phyloP scores from a whole-genome alignment of 2,888 invertebrate genomes.

The Smittia aterrima region DNA sequence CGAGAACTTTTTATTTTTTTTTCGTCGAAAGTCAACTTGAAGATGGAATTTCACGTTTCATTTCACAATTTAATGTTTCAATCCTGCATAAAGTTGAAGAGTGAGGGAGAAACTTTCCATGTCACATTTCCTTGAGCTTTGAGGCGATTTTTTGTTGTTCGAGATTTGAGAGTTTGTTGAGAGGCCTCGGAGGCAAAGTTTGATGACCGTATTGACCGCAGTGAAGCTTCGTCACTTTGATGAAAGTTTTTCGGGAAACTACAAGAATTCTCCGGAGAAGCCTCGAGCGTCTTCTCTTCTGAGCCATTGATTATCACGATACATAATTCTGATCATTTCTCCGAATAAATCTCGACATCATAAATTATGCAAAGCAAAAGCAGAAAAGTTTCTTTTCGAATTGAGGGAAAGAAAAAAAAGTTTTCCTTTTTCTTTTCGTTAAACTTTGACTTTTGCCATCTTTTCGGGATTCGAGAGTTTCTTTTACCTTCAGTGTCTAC shows the following conservation, averaged over 20 bases:
- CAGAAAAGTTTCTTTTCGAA: conserved; percentile 12
- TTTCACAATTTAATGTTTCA: conserved; percentile 40
- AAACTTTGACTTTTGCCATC: conserved; percentile 29
- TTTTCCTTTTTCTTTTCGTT: conserved; percentile 13
- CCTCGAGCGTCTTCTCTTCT: conserved; percentile 27
- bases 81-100: neutral
- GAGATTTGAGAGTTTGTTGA: neutral
- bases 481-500: neutral
- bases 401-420: conserved; percentile 7
- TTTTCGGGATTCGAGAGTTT: neutral
- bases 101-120: conserved; percentile 18
- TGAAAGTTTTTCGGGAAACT: neutral
- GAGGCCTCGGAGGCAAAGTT: neutral
- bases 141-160: neutral
- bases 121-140: conserved; percentile 17
- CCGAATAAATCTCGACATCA: conserved; percentile 29
- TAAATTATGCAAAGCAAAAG: conserved; percentile 35
- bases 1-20: neutral
- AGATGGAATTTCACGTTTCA: conserved; percentile 37
- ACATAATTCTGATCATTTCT: conserved; percentile 37
- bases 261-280: neutral
- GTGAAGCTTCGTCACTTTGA: neutral
- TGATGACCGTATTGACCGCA: neutral
- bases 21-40: neutral
- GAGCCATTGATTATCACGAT: conserved; percentile 37